Evolutionary conservation across 1,140 invertebrate species (phyloP), one percentile per base, ranked within the genome.

Genomic region (Pogonomyrmex barbatus): DNA sequence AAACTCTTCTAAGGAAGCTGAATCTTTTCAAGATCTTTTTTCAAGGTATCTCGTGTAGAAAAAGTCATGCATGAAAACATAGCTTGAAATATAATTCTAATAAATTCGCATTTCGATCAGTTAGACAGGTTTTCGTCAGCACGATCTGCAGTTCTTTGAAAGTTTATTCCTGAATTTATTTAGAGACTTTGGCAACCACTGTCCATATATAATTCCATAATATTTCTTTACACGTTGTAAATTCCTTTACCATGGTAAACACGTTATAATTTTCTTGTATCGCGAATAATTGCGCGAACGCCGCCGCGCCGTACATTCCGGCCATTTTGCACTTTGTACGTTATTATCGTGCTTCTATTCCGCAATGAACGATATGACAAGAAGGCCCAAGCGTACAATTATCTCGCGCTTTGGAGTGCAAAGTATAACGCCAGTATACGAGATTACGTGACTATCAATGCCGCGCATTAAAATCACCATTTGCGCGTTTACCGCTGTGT

Each of bases 241-340:
- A 83, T 83, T 75, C 45, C 45, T 62, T 50, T 60, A 39, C 10
- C 65, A 17, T 6, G 14, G 3, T 47, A 75, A 83, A 83, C 45
- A 73, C 54, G 45, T 83, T 83, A 83, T 83, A 73, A 83, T 83
- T 83, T 83, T 73, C 67, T 73, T 47, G 68, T 75, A 83, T 4
- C 33, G 68, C 68, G 56, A 75, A 62, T 83, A 83, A 83, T 83
- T 83, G 79, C 68, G 54, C 54, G 79, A 83, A 58, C 42, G 42
- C 54, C 42, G 42, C 54, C 56, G 17, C 52, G 36, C 50, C 2
- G 9, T 62, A 5, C 79, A 47, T 39, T 75, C 54, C 79, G n/a
- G 10, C 30, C 30, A 83, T 83, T 83, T 83, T 83, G 54, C 79
- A 73, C 42, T 83, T 73, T 60, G 33, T 60, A 50, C 79, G 54